phyloP scores from a whole-genome alignment of 2,113 vertebrate species.

The Apus apus region DNA sequence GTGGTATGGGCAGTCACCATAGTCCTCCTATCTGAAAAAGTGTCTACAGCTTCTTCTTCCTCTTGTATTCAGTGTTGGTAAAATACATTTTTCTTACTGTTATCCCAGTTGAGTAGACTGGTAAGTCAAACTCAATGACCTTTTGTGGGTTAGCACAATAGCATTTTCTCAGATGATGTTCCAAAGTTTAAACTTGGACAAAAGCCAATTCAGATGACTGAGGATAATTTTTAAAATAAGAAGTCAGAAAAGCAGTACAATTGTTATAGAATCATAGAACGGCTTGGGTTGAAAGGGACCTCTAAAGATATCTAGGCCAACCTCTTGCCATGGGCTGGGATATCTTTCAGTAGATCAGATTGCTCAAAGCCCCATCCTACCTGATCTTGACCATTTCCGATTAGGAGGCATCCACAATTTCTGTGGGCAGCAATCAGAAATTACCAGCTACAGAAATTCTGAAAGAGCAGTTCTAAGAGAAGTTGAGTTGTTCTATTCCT shows the following conservation, averaged over 20 bases:
- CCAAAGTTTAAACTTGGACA: background rate
- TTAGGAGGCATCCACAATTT: background rate
- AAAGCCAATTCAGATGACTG: background rate
- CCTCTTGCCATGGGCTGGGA: background rate
- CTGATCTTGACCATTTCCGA: background rate
- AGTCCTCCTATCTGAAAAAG: background rate
- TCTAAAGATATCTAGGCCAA: background rate
- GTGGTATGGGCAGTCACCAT: background rate
- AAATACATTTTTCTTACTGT: background rate
- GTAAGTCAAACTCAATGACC: background rate
- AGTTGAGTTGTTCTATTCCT: background rate
- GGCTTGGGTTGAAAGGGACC: background rate
- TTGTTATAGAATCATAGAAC: background rate
- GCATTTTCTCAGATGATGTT: background rate
- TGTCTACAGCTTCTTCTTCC: background rate
- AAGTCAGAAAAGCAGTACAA: background rate
- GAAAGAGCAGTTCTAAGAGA: background rate
- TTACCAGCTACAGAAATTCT: background rate
- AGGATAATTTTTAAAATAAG: background rate
- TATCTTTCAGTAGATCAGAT: background rate
- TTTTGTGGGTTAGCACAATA: background rate
- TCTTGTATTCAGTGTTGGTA: background rate
- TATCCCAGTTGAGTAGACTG: background rate
- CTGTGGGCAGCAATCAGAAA: background rate
- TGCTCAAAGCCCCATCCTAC: background rate